Base-by-base conservation (phyloP, 1,140 invertebrate species). In the Leptopilina clavipes region DNA sequence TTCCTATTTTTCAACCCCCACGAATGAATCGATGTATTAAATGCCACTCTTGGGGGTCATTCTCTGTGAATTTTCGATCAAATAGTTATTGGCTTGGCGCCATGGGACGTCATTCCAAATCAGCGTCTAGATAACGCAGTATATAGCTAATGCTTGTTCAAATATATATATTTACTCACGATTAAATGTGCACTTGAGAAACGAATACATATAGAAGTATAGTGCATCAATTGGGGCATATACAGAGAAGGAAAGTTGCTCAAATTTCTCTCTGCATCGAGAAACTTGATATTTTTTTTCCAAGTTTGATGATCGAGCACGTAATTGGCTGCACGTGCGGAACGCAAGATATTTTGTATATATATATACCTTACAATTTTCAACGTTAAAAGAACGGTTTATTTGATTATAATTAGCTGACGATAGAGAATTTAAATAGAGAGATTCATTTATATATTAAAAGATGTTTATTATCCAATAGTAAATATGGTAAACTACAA, bases 21-120 rank as follows among this genome's bases (percentile, higher is more conserved):
- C 71, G 71, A 79, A 83, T 84, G 81, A 84, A 83, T 83, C 76
- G 52, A 82, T 75, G 70, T 77, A 75, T 76, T 2, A 31, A 81
- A 76, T 84, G 78, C 31, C 43, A 40, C 40, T 52, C 44, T 56
- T 54, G 71, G 44, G 73, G 54, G 70, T 70, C 19, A 54, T 72
- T 40, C 71, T 76, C 71, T 76, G 70, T 56, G 77, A 80, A 82
- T 82, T 81, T 78, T 78, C 76, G 78, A 79, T 75, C 76, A 70
- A 65, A 70, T 40, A 22, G 19, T 17, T 43, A 74, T 25, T 12
- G 17, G 19, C 1, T 37, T 43, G 56, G 59, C 31, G 72, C 59
- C 59, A 14, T 37, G 59, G 59, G 59, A 65, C 25, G 59, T 65
- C 59, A 8, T 65, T 65, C 19, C 59, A 12, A 65, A 65, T 65